These are phyloP conservation scores for Asbolus verrucosus DNA, from an alignment of 1,140 invertebrate species.

Conservation along the genomic window DNA sequence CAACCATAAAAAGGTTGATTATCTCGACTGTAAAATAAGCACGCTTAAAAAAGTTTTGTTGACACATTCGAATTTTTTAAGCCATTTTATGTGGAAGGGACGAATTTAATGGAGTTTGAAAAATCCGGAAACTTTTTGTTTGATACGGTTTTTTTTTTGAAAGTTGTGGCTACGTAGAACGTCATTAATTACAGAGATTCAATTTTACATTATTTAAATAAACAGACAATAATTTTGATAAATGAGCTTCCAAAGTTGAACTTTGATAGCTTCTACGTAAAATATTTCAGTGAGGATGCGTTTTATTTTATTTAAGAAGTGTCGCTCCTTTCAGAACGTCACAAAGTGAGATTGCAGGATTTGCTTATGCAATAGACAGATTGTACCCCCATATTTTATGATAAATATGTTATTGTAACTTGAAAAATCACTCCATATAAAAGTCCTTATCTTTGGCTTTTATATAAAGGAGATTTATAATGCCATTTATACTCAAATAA, in stretches of 20 bases:
- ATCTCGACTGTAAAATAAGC: neutral
- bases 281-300: neutral
- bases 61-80: neutral
- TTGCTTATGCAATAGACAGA: constrained; percentile 8
- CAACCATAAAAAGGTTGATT: neutral
- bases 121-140: neutral
- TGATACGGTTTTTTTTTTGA: too few relatives aligned
- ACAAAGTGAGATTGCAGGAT: neutral
- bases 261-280: too few relatives aligned
- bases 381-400: constrained; percentile 10
- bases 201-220: too few relatives aligned
- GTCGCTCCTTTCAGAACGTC: neutral
- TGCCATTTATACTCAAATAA: constrained; percentile 11
- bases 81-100: neutral
- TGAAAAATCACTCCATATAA: constrained; percentile 7
- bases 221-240: too few relatives aligned
- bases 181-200: too few relatives aligned
- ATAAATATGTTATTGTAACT: constrained; percentile 10
- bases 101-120: neutral
- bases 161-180: too few relatives aligned
- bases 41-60: neutral
- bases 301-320: neutral
- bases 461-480: neutral
- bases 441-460: neutral
- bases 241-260: too few relatives aligned